Evolutionary conservation across 2,113 vertebrate species (phyloP).

Genomic region (Protobothrops flavoviridis): DNA sequence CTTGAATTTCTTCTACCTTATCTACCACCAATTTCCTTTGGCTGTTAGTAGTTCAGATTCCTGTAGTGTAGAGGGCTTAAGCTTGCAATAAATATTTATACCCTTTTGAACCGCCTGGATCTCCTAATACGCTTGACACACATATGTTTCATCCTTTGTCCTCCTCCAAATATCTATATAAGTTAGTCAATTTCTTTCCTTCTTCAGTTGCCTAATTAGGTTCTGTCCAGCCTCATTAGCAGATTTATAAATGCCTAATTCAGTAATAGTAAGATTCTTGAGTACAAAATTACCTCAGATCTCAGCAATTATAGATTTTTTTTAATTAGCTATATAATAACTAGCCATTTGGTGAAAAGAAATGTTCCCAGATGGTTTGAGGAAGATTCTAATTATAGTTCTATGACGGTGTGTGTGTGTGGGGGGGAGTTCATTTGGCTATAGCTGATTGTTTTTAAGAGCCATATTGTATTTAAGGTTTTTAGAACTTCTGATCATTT

Average conservation of each 20-base stretch:
- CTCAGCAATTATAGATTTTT: neutral
- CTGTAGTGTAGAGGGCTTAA: neutral
- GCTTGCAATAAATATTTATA: neutral
- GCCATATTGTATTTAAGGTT: fast-evolving
- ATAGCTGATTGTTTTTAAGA: neutral
- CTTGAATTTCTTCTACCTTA: neutral
- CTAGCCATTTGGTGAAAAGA: neutral
- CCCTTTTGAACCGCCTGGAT: neutral
- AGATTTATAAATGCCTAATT: neutral
- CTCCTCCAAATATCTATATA: neutral
- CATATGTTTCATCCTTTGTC: neutral
- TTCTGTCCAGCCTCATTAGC: neutral
- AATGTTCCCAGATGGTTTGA: neutral
- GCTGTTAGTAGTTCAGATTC: neutral
- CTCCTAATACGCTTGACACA: neutral
- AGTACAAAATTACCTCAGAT: neutral
- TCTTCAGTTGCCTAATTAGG: neutral
- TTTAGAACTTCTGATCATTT: neutral
- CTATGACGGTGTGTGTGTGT: neutral
- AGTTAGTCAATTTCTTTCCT: neutral
- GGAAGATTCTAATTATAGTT: neutral
- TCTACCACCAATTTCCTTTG: neutral
- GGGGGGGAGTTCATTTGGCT: neutral
- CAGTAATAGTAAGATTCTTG: neutral
- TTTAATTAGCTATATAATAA: neutral